A percentile compares a stretch with the other conserved stretches of the same genome.
Conservation (phyloP, 1,140 invertebrate genomes). For the Phocides pigmalion region DNA sequence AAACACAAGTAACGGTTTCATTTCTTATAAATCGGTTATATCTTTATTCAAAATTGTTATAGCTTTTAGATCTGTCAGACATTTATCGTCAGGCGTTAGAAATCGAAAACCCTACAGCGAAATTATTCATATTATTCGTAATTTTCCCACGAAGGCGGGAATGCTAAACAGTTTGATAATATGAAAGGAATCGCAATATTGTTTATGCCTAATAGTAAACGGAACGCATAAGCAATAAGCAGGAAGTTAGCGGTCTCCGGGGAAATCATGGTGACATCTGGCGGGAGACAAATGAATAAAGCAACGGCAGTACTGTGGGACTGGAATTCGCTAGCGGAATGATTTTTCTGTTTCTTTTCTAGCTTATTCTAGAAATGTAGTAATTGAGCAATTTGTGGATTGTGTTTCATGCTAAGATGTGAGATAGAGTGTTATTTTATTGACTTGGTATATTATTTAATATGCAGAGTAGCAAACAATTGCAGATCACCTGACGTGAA, state of each 20-base stretch:
- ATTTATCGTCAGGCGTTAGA: background rate
- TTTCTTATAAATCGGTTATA: too few species aligned
- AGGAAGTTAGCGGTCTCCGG: constrained; percentile 21
- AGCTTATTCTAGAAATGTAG: background rate
- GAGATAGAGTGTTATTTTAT: too few species aligned
- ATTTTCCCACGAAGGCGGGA: background rate
- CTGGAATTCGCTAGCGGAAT: background rate
- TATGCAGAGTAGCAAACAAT: too few species aligned
- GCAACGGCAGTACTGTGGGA: background rate
- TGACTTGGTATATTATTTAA: too few species aligned
- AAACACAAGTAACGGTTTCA: too few species aligned
- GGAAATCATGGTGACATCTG: constrained; percentile 32
- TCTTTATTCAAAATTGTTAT: too few species aligned
- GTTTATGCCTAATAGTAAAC: constrained; percentile 19
- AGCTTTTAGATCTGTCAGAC: too few species aligned
- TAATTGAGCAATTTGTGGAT: too few species aligned
- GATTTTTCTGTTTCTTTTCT: background rate
- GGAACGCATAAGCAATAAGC: constrained; percentile 21
- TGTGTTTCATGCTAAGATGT: too few species aligned
- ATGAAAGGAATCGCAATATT: constrained; percentile 2
- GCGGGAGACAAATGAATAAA: constrained; percentile 29
- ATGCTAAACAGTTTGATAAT: background rate
- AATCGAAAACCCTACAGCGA: background rate
- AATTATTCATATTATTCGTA: background rate
- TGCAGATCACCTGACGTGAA: too few species aligned